Base-by-base conservation (phyloP, 2,797 vertebrate species). In the Ptychobarbus kaznakovi region DNA sequence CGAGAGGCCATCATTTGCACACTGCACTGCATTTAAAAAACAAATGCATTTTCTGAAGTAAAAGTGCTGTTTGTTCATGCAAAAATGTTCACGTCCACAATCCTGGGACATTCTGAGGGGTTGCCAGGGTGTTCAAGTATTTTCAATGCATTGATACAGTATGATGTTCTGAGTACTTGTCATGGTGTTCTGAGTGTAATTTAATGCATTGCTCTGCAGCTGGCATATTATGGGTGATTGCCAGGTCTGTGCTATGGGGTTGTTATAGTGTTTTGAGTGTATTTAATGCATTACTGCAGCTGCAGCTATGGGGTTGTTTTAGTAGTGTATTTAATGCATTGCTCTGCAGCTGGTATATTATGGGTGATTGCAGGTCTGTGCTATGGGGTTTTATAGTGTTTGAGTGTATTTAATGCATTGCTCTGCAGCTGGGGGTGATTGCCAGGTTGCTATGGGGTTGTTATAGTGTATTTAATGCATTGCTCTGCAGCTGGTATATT, bases 1-100 rank as follows among this genome's bases (percentile, higher is more conserved):
- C 25, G 58, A 6, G 58, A 28, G 11, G 58, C n/a, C 4, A 6
- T 63, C n/a, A 28, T 63, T 63, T 25, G 6, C n/a, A 63, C 58
- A 63, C 58, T 13, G n/a, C n/a, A 28, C 58, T 61, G 58, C 58
- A 25, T 11, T 61, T 61, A 0, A 61, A 61, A 61, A 15, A 13
- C 58, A 61, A 25, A 61, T 2, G 4, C 56, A 58, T 25, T 25
- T 61, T 25, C n/a, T 61, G 58, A 61, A 61, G 58, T 25, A 22
- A 22, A 9, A 56, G 53, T 56, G n/a, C 4, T 63, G 11, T 13
- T 28, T 63, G n/a, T 28, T 28, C 1, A 61, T 25, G n/a, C n/a
- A 13, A 61, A 61, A 13, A 13, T 5, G 0, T 28, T 28, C 4
- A 28, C n/a, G 4, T 1, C 4, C 3, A 61, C 11, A 25, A 25